A percentile compares a stretch with the other conserved stretches of the same genome.
Conservation (phyloP, 2,113 vertebrate species). For the Xenopus borealis region DNA sequence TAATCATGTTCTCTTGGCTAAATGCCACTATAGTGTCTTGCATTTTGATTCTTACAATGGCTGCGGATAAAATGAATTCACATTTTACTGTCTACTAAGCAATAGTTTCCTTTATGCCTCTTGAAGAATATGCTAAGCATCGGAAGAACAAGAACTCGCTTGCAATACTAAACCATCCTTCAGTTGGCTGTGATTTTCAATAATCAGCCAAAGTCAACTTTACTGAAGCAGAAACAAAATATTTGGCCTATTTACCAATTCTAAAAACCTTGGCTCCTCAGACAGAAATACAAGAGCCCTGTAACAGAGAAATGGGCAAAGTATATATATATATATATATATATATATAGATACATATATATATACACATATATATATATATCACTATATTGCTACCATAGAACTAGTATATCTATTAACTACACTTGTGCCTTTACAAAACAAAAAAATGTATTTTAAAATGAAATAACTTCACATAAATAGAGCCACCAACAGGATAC, state of each 20-base stretch:
- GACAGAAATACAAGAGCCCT: too few species aligned
- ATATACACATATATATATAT: too few species aligned
- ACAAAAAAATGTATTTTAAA: too few species aligned
- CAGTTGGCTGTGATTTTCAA: background rate
- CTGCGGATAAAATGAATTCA: slow-evolving; percentile 45
- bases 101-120: slow-evolving; percentile 15
- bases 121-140: background rate
- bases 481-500: too few species aligned
- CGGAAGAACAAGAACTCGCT: background rate
- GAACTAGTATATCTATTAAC: too few species aligned
- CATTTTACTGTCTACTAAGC: slow-evolving; percentile 43
- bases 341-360: too few species aligned
- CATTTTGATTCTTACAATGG: slow-evolving; percentile 59
- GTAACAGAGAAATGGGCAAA: too few species aligned
- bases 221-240: background rate
- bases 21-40: slow-evolving; percentile 64
- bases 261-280: too few species aligned
- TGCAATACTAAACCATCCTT: background rate
- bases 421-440: too few species aligned
- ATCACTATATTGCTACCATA: too few species aligned
- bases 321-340: too few species aligned
- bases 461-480: too few species aligned
- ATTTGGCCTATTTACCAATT: background rate
- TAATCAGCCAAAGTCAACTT: slow-evolving; percentile 1
- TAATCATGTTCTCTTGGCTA: slow-evolving; percentile 63